phyloP scores from a whole-genome alignment of 2,113 vertebrate species.

The Sceloporus undulatus region DNA sequence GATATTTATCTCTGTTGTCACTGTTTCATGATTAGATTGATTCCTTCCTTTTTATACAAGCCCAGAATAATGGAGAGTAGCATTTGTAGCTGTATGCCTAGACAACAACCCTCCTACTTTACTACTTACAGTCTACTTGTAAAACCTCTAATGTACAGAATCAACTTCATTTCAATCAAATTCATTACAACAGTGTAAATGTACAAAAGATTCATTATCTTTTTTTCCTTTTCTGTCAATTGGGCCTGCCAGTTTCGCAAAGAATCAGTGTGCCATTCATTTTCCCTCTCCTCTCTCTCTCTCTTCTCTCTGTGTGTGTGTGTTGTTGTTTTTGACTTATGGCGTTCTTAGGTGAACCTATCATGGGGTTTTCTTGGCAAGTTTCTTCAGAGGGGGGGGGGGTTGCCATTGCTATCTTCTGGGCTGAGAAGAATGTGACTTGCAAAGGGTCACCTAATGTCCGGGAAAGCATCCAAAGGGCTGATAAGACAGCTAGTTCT shows the following conservation, averaged over 20 bases:
- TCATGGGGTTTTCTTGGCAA: no score
- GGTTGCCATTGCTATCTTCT: no score
- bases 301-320: no score
- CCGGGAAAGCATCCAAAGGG: no score
- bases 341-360: no score
- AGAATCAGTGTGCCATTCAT: neutral
- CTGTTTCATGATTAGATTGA: constrained; percentile 64
- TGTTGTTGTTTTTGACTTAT: no score
- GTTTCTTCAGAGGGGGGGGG: no score
- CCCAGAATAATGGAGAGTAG: constrained; percentile 52
- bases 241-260: neutral
- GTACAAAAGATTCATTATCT: neutral
- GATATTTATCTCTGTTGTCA: constrained; percentile 69
- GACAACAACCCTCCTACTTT: constrained; percentile 32
- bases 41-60: constrained; percentile 65
- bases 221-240: constrained; percentile 11
- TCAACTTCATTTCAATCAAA: neutral
- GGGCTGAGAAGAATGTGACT: no score
- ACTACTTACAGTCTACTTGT: constrained; percentile 38
- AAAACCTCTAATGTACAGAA: constrained; percentile 9
- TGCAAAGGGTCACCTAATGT: no score
- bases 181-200: neutral
- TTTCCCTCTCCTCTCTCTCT: no score
- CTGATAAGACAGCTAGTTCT: no score
- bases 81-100: constrained; percentile 45